Evolutionary conservation across 2,797 vertebrate species (phyloP), one percentile per base, ranked within the genome.

Genomic region (Rhinoraja longicauda): DNA sequence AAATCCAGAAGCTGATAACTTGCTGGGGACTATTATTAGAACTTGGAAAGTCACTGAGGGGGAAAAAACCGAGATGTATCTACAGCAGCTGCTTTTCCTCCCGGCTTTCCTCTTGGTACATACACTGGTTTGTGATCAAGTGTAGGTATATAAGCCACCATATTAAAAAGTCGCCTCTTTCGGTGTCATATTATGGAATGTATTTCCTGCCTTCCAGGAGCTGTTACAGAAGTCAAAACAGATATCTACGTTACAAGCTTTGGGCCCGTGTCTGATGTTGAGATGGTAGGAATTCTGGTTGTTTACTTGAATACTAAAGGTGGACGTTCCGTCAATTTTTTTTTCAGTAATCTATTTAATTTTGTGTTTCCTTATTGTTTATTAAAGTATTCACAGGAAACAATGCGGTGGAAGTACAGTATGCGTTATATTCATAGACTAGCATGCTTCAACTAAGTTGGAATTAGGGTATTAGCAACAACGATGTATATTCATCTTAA

Each of bases 241-340:
- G 99, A 99, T 95, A 99, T 99, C 95, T 99, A 99, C 93, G 99
- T 99, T 95, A 99, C 99, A 94, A 99, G 99, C 96, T 99, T 99
- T 96, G 99, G 99, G 95, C 99, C 99, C 32, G 99, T 99, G 94
- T 99, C 99, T 94, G 99, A 99, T 95, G 99, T 99, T 95, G 98
- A 99, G 97, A 99, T 99, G 99, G 99, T 99, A 98, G 45, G 97
- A 97, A 94, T 72, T 94, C 94, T 93, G 94, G 73, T 94, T 93
- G 93, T 94, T 94, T 94, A 95, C 94, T 95, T 95, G 94, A 94
- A 93, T 93, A 84, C 93, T 88, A 92, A 93, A 94, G 93, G 93
- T 93, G 94, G 94, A 95, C 94, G 95, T 93, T 94, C 94, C 92
- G 94, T 93, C 91, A 59, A 93, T 90, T 93, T 93, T 82, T 53